Base-by-base conservation (phyloP, 2,888 invertebrate species). In the Acrocera orbiculus region DNA sequence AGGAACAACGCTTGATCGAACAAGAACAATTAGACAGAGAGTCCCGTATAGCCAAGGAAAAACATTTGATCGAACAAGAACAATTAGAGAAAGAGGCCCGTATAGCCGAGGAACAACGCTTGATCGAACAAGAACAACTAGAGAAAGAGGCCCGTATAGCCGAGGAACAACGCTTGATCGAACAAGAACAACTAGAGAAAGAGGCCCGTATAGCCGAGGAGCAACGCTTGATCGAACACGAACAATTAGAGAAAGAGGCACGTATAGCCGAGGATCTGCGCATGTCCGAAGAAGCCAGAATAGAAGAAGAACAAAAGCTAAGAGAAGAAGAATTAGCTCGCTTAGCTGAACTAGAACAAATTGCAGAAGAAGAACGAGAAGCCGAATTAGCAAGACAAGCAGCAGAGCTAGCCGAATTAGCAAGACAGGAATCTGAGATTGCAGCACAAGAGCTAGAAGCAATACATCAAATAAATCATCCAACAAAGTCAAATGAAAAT, bases 371-470 rank as follows among this genome's bases (percentile, higher is more conserved):
- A 19, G 32, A 31, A 47, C 45, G 51, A 14, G 75, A 76, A 57
- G 70, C 62, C 6, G 76, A 76, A 49, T 64, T 76, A 42, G 76
- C 73, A 31, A 63, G 75, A 47, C 76, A 76, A 65, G 76, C 76
- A 41, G 74, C 71, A 29, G 76, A 76, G 56, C 54, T 76, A 46
- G 73, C 73, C 1, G 76, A 76, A 52, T 67, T 70, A 26, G 70
- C 70, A 5, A 65, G 69, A 41, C 70, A 70, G 57, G 72, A 70
- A 37, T 67, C 69, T 14, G 71, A 70, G 39, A 63, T 67, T 8
- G 66, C 68, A n/a, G 63, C 69, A 24, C 67, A 69, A 45, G 70
- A 70, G 47, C 57, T 69, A n/a, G 54, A 61, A 40, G 49, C 47
- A 4, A 45, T 52, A 27, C 54, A 56, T 38, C 48, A 52, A 41